Evolutionary conservation across 2,797 vertebrate genomes (phyloP), one percentile per base, ranked within the genome.

Genomic region (Spinus olivaceus): DNA sequence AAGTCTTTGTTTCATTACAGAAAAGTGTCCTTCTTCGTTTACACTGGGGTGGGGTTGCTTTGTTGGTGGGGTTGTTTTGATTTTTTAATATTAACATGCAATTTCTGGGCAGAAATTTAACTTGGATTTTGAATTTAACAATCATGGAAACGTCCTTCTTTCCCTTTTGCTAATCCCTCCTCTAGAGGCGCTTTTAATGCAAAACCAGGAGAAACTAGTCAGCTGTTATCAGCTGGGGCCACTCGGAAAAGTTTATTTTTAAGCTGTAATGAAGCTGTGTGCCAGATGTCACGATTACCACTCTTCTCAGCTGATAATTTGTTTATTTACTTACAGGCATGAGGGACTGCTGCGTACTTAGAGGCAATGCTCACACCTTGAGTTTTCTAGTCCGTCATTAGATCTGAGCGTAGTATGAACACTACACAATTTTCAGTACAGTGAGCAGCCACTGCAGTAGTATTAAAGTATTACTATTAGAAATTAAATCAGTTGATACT

Each of bases 231-330:
- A 96, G 64, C 79, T 86, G 39, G 44, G 35, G 49, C 81, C 74
- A 66, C 49, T 92, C 84, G 60, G 59, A 76, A 82, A 61, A 64
- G 65, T 51, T 92, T 80, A 57, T 59, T 94, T 96, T 92, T 81
- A 59, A 84, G 76, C 73, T 20, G 23, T 66, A 70, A 59, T 70
- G 71, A 77, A 87, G 60, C 60, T 47, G 6, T 64, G 42, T 90
- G 81, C 44, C 73, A 92, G 49, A n/a, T 81, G 49, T 77, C 56
- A 47, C 33, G 20, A 54, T 80, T 51, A 22, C 56, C 79, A 10
- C 51, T 66, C 59, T 59, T 74, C 57, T 37, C 33, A 81, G 35
- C 47, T 12, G 9, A 65, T 91, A 32, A 41, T 65, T 80, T 87
- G 37, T 71, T 92, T 46, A 39, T 64, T 93, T 89, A 46, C 79